Conservation (phyloP, 2,113 vertebrate genomes). For the Channa argus region DNA sequence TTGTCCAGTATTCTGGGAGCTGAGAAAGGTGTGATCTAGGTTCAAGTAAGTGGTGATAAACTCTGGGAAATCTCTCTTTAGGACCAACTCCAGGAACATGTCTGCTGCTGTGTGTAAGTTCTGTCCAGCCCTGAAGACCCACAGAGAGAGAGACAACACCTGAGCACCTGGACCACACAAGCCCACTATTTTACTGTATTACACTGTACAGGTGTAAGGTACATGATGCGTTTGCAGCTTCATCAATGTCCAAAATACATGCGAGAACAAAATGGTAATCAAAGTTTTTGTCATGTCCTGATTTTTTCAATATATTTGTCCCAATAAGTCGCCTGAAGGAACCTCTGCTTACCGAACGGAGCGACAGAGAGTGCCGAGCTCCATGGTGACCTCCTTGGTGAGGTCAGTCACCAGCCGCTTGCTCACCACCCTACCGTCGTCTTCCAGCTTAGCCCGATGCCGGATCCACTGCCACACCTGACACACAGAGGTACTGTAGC, state of each 20-base stretch:
- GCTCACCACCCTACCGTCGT: slow-evolving; percentile 73
- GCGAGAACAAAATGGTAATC: too few relatives aligned
- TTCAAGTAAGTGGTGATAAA: slow-evolving; percentile 83
- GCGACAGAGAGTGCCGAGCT: slow-evolving; percentile 58
- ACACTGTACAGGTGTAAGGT: too few relatives aligned
- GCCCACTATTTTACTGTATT: too few relatives aligned
- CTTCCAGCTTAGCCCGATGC: slow-evolving; percentile 79
- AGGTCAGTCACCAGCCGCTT: slow-evolving; percentile 73
- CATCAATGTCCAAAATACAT: too few relatives aligned
- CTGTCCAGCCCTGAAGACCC: slow-evolving; percentile 62
- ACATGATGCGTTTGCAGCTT: too few relatives aligned
- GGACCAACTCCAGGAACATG: slow-evolving; percentile 80
- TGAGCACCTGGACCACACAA: not conserved
- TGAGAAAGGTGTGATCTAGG: slow-evolving; percentile 81
- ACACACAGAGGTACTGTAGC: not conserved
- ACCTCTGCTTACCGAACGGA: slow-evolving; percentile 60
- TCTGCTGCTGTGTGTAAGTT: slow-evolving; percentile 62
- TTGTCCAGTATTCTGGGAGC: slow-evolving; percentile 31
- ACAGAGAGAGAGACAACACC: not conserved
- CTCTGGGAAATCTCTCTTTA: slow-evolving; percentile 81
- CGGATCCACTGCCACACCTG: slow-evolving; percentile 85
- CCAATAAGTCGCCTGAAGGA: not conserved
- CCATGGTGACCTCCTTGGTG: slow-evolving; percentile 43
- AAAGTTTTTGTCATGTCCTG: not conserved
- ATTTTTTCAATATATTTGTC: not conserved